Evolutionary conservation across 2,797 vertebrate species (phyloP).

Genomic region (Amazona finschi): DNA sequence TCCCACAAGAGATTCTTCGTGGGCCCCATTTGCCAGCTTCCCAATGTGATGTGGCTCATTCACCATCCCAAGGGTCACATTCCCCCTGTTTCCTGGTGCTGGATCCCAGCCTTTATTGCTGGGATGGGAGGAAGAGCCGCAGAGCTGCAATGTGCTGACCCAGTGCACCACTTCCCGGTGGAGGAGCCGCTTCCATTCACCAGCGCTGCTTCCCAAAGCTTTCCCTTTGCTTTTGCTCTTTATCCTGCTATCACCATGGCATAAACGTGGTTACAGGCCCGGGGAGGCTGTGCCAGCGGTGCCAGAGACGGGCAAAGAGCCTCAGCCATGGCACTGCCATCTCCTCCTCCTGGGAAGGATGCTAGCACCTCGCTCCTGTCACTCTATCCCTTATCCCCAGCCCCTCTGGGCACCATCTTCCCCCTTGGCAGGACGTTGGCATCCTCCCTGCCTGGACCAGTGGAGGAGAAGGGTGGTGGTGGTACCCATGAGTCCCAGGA

Average conservation of each 20-base stretch:
- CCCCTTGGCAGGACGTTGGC: not conserved
- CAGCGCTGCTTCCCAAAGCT: not conserved
- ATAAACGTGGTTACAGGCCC: not conserved
- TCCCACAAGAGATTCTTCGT: not conserved
- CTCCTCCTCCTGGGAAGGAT: not conserved
- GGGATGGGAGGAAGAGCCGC: not conserved
- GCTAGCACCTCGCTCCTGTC: not conserved
- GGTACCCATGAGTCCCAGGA: not conserved
- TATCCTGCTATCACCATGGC: not conserved
- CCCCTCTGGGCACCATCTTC: not conserved
- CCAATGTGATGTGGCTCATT: not conserved
- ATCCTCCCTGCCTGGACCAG: not conserved
- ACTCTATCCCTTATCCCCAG: not conserved
- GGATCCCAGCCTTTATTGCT: not conserved
- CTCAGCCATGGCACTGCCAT: accelerated
- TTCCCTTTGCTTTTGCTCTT: not conserved
- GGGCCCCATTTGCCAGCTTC: not conserved
- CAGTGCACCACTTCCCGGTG: not conserved
- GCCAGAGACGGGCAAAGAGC: not conserved
- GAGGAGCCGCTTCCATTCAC: not conserved
- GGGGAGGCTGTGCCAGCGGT: not conserved
- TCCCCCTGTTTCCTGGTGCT: not conserved
- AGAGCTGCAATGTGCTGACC: not conserved
- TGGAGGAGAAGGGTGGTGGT: not conserved
- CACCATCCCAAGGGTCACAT: not conserved